phyloP scores from a whole-genome alignment of 1,140 invertebrate genomes.

The Lerema accius region DNA sequence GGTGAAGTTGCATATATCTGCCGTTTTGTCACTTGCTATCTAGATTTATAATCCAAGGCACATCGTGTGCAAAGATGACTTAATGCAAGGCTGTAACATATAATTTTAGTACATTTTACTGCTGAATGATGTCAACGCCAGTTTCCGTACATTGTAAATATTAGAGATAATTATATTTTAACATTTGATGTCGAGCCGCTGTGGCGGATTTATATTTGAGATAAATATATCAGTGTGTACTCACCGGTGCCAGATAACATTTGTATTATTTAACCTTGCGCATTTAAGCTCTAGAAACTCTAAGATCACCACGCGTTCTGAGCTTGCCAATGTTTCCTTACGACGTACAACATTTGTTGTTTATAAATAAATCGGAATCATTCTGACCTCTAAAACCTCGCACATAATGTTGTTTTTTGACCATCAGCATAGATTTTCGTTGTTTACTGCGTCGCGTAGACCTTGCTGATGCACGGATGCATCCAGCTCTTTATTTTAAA shows the following conservation, averaged over 20 bases:
- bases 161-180: conserved; percentile 31
- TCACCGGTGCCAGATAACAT: conserved; percentile 13
- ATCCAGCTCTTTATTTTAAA: conserved; percentile 14
- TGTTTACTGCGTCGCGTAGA: neutral
- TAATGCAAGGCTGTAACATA: conserved; percentile 32
- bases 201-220: conserved; percentile 4
- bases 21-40: neutral
- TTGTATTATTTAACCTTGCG: conserved; percentile 5
- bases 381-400: neutral
- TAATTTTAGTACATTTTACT: conserved; percentile 46
- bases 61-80: conserved; percentile 28
- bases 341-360: neutral
- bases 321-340: neutral
- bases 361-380: conserved; percentile 3
- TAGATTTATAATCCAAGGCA: conserved; percentile 9
- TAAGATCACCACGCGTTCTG: conserved; percentile 1
- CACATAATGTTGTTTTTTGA: neutral
- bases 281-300: conserved; percentile 7
- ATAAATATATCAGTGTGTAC: conserved; percentile 1
- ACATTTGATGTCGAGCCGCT: neutral
- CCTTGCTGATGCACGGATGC: neutral
- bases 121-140: conserved; percentile 42
- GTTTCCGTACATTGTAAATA: conserved; percentile 42
- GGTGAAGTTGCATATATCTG: no score
- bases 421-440: neutral